Conservation (phyloP, 2,797 vertebrate species). For the Hyperoplus immaculatus region DNA sequence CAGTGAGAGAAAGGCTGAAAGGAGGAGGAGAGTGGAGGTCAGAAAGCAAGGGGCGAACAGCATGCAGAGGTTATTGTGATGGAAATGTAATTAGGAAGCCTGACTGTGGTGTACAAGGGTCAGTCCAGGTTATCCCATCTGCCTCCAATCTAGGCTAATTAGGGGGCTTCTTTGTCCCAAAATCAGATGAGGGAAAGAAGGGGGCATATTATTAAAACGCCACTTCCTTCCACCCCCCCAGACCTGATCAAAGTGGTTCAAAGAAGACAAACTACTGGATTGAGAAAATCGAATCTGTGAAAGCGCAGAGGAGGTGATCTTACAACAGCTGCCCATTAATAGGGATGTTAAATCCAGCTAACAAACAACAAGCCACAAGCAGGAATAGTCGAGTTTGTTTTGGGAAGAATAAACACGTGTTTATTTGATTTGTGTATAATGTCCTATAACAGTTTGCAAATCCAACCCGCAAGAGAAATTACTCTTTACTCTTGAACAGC, state of each 20-base stretch:
- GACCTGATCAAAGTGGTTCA: constrained; percentile 78
- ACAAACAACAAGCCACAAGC: constrained; percentile 17
- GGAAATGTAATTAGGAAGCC: constrained; percentile 90
- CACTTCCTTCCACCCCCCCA: constrained; percentile 54
- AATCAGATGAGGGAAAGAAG: constrained; percentile 79
- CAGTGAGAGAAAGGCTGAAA: constrained; percentile 73
- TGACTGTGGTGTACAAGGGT: constrained; percentile 80
- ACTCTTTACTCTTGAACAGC: not conserved
- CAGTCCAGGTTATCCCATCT: constrained; percentile 89
- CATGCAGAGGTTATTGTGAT: constrained; percentile 88
- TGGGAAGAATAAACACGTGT: not conserved
- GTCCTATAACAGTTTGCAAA: not conserved
- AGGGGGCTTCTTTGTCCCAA: constrained; percentile 85
- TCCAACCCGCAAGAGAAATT: not conserved
- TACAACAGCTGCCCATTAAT: constrained; percentile 59
- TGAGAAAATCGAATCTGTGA: constrained; percentile 65
- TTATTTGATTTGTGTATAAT: not conserved
- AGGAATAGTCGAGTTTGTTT: constrained; percentile 6
- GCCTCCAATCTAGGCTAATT: constrained; percentile 88
- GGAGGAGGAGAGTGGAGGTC: constrained; percentile 81
- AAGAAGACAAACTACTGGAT: constrained; percentile 74
- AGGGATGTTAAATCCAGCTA: constrained; percentile 38
- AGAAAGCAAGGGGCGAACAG: constrained; percentile 84
- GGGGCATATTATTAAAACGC: constrained; percentile 80
- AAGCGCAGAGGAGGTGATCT: constrained; percentile 64